Conservation (phyloP, 2,888 invertebrate species). For the Cosmorhoe ocellata region DNA sequence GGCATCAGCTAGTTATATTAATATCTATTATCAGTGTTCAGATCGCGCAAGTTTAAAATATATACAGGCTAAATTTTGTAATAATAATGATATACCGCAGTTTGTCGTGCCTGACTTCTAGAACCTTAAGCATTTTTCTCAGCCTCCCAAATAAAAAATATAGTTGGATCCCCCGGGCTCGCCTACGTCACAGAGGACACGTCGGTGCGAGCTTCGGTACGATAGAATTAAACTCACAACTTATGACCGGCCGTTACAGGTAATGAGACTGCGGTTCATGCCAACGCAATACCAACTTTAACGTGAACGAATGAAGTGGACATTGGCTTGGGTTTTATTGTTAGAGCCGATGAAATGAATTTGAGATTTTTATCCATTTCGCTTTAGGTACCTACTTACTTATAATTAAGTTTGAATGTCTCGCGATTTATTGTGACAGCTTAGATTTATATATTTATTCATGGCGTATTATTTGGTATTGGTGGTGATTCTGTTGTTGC, state of each 20-base stretch:
- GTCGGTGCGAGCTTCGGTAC: constrained; percentile 52
- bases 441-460: constrained; percentile 13
- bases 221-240: constrained; percentile 57
- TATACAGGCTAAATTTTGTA: no score
- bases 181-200: no score
- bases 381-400: constrained; percentile 28
- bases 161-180: no score
- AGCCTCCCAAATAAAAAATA: no score
- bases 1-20: no score
- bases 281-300: constrained; percentile 37
- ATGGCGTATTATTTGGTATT: no score
- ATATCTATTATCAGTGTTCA: no score
- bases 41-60: no score
- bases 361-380: constrained; percentile 33
- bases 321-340: constrained; percentile 23
- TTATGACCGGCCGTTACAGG: constrained; percentile 54
- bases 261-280: constrained; percentile 43
- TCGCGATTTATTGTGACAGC: constrained; percentile 22
- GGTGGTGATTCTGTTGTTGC: no score
- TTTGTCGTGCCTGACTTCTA: no score
- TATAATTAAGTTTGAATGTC: constrained; percentile 37
- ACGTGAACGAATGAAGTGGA: constrained; percentile 23
- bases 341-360: constrained; percentile 23
- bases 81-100: no score
- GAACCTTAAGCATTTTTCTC: no score